A percentile compares a stretch with the other conserved stretches of the same genome.
phyloP scores from a whole-genome alignment of 1,140 invertebrate species.

The Drosophila guanche region DNA sequence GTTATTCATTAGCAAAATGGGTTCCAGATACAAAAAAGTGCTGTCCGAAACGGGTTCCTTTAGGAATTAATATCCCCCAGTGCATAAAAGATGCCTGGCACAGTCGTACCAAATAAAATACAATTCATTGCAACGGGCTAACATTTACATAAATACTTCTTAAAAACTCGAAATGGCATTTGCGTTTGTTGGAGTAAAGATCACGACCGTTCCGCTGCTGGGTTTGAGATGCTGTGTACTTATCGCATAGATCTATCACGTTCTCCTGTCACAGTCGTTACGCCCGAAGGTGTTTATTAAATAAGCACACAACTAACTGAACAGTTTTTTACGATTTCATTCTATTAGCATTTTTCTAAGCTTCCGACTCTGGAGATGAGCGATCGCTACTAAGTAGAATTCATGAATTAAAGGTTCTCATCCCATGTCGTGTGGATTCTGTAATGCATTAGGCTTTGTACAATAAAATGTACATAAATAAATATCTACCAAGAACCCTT shows the following conservation, averaged over 20 bases:
- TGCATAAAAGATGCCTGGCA: too few species aligned
- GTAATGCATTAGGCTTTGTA: not conserved
- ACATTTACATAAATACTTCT: too few species aligned
- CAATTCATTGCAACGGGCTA: too few species aligned
- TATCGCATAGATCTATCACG: constrained; percentile 49
- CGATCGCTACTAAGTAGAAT: constrained; percentile 3
- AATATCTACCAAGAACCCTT: not conserved
- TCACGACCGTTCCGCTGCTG: constrained; percentile 45
- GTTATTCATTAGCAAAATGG: too few species aligned
- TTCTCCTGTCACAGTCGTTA: constrained; percentile 6
- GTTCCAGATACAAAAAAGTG: too few species aligned
- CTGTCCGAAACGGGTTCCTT: too few species aligned
- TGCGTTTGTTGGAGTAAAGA: constrained; percentile 1
- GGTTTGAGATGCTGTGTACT: not conserved
- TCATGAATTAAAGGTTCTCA: too few species aligned
- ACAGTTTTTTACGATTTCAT: constrained; percentile 27
- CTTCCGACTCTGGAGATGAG: constrained; percentile 24
- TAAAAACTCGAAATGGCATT: too few species aligned
- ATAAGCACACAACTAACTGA: constrained; percentile 7
- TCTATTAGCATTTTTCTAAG: constrained; percentile 24
- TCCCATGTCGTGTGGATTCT: too few species aligned
- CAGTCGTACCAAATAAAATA: too few species aligned
- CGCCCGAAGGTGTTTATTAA: constrained; percentile 22
- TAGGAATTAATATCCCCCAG: too few species aligned
- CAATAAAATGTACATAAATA: not conserved